Conservation (phyloP, 1,140 invertebrate species). For the Sycobia sp. region DNA sequence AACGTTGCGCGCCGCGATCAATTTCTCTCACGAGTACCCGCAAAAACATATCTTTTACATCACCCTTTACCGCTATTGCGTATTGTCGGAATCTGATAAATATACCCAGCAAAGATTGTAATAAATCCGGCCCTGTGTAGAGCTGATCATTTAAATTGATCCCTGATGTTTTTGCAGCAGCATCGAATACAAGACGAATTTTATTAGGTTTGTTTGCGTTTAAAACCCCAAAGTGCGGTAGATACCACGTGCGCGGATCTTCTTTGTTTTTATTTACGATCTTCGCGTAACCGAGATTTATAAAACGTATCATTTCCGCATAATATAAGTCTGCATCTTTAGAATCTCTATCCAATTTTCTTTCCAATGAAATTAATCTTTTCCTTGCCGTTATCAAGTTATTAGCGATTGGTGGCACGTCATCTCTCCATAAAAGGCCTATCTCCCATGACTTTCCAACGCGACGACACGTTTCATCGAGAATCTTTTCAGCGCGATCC, state of each 20-base stretch:
- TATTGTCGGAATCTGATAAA: constrained; percentile 1
- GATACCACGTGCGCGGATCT: not conserved
- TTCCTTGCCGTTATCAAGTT: not conserved
- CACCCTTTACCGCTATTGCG: not conserved
- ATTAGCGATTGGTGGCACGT: not conserved
- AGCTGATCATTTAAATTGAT: constrained; percentile 8
- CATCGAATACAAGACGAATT: no score
- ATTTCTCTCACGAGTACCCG: not conserved
- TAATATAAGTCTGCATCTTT: not conserved
- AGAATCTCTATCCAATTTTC: not conserved
- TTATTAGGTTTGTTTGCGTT: constrained; percentile 2
- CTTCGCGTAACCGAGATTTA: not conserved
- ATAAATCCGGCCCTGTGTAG: no score
- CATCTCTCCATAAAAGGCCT: not conserved
- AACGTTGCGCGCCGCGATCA: not conserved
- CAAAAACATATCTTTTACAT: constrained; percentile 18
- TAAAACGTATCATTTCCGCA: not conserved
- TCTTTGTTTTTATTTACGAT: not conserved
- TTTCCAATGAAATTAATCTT: not conserved
- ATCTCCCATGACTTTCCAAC: no score
- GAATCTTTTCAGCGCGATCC: no score
- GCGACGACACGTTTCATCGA: no score
- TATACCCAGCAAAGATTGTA: not conserved
- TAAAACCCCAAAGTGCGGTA: constrained; percentile 1
- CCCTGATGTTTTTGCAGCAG: no score